Evolutionary conservation across 2,113 vertebrate species (phyloP).

Genomic region (Alces alces): DNA sequence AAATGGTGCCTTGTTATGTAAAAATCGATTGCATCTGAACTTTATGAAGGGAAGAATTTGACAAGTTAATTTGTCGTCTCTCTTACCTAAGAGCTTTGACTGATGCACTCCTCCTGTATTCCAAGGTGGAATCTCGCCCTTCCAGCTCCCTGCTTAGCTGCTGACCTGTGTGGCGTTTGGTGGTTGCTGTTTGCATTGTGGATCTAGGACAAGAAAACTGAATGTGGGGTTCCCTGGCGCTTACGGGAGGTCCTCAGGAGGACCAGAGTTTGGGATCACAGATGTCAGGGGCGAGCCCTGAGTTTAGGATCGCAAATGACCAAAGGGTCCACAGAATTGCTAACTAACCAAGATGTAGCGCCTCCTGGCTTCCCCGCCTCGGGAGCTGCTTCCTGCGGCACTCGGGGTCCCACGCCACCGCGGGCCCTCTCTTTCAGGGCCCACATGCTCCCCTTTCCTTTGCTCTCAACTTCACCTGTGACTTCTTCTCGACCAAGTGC

Average conservation of each 20-base stretch:
- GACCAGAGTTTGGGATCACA: background rate
- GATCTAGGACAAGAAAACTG: background rate
- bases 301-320: background rate
- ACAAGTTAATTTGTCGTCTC: slow-evolving; percentile 39
- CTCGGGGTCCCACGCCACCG: accelerated
- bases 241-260: background rate
- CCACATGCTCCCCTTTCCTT: background rate
- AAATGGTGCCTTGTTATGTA: background rate
- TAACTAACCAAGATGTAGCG: background rate
- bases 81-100: background rate
- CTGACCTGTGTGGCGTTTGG: background rate
- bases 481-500: background rate
- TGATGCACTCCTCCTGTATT: background rate
- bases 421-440: background rate
- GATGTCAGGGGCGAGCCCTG: background rate
- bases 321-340: background rate
- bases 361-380: background rate
- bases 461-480: background rate
- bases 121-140: background rate
- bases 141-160: background rate
- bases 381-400: background rate
- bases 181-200: background rate
- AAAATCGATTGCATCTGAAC: background rate
- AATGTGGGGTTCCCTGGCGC: background rate
- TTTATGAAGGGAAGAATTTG: background rate